phyloP scores from a whole-genome alignment of 1,140 invertebrate species.

The Homarus americanus region DNA sequence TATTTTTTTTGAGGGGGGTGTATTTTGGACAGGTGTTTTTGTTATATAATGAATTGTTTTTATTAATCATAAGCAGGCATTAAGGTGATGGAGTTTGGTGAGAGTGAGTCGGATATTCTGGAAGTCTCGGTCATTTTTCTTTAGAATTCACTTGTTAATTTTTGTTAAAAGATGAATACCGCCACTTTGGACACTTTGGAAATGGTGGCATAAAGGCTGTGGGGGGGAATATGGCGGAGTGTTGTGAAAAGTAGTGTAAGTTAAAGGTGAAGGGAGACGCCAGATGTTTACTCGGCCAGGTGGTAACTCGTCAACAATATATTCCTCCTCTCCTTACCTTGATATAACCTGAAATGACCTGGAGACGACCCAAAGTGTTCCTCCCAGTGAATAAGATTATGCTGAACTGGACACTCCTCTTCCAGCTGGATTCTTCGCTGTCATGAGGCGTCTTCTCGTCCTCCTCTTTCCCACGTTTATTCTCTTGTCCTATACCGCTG shows the following conservation, averaged over 20 bases:
- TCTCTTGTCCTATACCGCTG: conserved; percentile 47
- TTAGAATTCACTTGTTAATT: conserved; percentile 10
- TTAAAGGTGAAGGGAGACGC: conserved; percentile 33
- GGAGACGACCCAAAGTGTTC: conserved; percentile 46
- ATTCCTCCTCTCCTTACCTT: conserved; percentile 24
- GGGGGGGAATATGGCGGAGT: conserved; percentile 32
- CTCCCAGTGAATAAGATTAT: conserved; percentile 61
- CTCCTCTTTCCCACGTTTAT: conserved; percentile 48
- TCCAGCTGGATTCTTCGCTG: conserved; percentile 46
- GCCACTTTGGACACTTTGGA: conserved; percentile 30
- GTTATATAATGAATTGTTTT: no score
- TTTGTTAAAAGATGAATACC: conserved; percentile 29
- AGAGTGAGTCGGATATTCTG: background rate
- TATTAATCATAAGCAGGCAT: no score
- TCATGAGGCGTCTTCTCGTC: conserved; percentile 51
- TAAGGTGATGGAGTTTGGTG: conserved; percentile 30
- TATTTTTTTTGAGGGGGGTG: no score
- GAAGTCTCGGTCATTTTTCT: background rate
- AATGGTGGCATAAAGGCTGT: conserved; percentile 41
- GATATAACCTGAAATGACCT: conserved; percentile 61
- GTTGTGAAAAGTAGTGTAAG: conserved; percentile 19
- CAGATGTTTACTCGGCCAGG: conserved; percentile 20
- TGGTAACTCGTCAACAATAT: conserved; percentile 1
- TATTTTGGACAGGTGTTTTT: no score
- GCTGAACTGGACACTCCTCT: conserved; percentile 42